phyloP scores from a whole-genome alignment of 2,888 invertebrate species.

The Oscheius myriophilus region DNA sequence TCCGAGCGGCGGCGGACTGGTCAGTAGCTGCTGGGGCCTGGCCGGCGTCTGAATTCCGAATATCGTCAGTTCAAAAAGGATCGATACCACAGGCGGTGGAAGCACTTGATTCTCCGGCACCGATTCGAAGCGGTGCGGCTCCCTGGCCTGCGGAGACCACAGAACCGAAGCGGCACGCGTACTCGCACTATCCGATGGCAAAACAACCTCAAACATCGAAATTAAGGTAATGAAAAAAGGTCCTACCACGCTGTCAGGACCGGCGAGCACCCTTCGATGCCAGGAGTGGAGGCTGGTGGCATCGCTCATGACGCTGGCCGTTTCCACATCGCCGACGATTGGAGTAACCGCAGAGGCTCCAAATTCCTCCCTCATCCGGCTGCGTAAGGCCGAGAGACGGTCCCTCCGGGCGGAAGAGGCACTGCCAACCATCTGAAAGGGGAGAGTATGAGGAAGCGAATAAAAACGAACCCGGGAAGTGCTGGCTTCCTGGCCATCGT shows the following conservation, averaged over 20 bases:
- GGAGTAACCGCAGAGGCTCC: slow-evolving; percentile 30
- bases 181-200: slow-evolving; percentile 41
- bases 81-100: slow-evolving; percentile 10
- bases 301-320: slow-evolving; percentile 45
- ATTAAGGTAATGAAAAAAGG: background rate
- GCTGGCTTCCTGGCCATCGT: too few species aligned
- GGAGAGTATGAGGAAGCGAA: background rate
- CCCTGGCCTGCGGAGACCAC: slow-evolving; percentile 5
- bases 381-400: slow-evolving; percentile 40
- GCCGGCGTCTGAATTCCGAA: slow-evolving; percentile 19
- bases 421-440: background rate
- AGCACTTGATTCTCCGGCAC: slow-evolving; percentile 18
- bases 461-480: background rate
- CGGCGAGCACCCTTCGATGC: slow-evolving; percentile 41
- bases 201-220: background rate
- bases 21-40: background rate
- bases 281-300: slow-evolving; percentile 51
- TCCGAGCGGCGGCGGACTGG: slow-evolving; percentile 27
- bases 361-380: slow-evolving; percentile 55
- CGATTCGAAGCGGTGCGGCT: background rate
- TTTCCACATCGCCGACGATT: slow-evolving; percentile 44
- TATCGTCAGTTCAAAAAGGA: background rate
- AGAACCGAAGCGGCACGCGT: slow-evolving; percentile 37
- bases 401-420: background rate
- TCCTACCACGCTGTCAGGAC: slow-evolving; percentile 35